Evolutionary conservation across 2,797 vertebrate genomes (phyloP).

Genomic region (Cyprinella venusta): DNA sequence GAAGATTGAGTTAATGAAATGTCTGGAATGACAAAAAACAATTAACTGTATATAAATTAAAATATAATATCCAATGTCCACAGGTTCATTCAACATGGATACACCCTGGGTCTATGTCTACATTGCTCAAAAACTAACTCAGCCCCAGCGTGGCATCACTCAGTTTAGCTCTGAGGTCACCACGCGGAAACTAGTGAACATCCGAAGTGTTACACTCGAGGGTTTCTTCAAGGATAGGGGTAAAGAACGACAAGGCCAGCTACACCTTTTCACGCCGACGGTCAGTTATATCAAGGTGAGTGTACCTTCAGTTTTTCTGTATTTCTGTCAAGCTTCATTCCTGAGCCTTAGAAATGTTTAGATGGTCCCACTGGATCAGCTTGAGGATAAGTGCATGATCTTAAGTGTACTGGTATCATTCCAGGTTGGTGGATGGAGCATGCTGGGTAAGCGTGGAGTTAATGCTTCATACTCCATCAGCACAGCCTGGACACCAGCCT

Average conservation of each 20-base stretch:
- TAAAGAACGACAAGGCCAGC: constrained; percentile 76
- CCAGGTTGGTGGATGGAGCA: constrained; percentile 70
- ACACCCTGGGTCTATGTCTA: constrained; percentile 85
- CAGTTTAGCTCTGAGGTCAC: constrained; percentile 79
- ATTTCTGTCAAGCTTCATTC: not conserved
- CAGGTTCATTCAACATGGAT: constrained; percentile 84
- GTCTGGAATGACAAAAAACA: not conserved
- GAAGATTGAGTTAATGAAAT: not conserved
- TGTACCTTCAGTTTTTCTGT: not conserved
- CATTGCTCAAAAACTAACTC: constrained; percentile 77
- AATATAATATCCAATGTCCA: not conserved
- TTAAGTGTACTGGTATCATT: constrained; percentile 5
- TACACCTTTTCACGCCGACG: constrained; percentile 78
- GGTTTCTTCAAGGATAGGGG: constrained; percentile 75
- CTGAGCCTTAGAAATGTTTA: not conserved
- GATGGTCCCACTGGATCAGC: not conserved
- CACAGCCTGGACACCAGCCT: constrained; percentile 79
- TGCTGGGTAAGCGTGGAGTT: constrained; percentile 69
- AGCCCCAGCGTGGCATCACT: constrained; percentile 73
- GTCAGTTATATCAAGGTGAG: constrained; percentile 81
- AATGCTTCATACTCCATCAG: constrained; percentile 74
- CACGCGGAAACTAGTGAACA: constrained; percentile 77
- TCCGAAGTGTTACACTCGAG: constrained; percentile 80
- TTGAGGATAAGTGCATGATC: not conserved
- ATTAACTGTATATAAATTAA: not conserved